Evolutionary conservation across 2,888 invertebrate genomes (phyloP).

Genomic region (Leistus spinibarbis): DNA sequence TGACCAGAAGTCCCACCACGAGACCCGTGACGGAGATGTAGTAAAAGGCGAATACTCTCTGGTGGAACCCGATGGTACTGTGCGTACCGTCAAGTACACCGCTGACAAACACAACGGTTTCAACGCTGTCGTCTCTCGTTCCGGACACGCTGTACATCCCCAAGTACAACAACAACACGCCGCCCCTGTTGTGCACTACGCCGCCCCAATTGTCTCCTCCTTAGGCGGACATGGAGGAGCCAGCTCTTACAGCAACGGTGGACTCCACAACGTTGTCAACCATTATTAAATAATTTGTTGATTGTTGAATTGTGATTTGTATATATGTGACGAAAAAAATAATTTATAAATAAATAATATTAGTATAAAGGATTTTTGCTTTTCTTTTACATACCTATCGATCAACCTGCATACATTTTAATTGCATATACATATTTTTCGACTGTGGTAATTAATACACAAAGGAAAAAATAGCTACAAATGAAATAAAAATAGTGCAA

Average conservation of each 20-base stretch:
- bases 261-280: not conserved
- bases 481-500: too few relatives aligned
- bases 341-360: not conserved
- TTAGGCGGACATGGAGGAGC: slow-evolving; percentile 14
- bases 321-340: not conserved
- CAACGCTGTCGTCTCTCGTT: slow-evolving; percentile 68
- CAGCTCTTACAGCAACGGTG: slow-evolving; percentile 5
- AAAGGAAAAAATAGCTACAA: too few relatives aligned
- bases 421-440: too few relatives aligned
- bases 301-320: not conserved
- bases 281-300: not conserved
- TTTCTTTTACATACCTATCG: not conserved
- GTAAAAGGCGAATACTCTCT: slow-evolving; percentile 47
- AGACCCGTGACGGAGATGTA: slow-evolving; percentile 43
- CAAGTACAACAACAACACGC: slow-evolving; percentile 16
- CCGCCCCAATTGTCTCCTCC: slow-evolving; percentile 6
- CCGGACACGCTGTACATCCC: slow-evolving; percentile 65
- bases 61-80: slow-evolving; percentile 50
- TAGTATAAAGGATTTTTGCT: not conserved
- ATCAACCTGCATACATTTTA: too few relatives aligned
- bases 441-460: too few relatives aligned
- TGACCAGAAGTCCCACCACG: slow-evolving; percentile 44
- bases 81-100: slow-evolving; percentile 49
- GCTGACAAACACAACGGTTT: slow-evolving; percentile 50
- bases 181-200: not conserved